phyloP scores from a whole-genome alignment of 2,797 vertebrate species.

The Coracias cyanogaster region DNA sequence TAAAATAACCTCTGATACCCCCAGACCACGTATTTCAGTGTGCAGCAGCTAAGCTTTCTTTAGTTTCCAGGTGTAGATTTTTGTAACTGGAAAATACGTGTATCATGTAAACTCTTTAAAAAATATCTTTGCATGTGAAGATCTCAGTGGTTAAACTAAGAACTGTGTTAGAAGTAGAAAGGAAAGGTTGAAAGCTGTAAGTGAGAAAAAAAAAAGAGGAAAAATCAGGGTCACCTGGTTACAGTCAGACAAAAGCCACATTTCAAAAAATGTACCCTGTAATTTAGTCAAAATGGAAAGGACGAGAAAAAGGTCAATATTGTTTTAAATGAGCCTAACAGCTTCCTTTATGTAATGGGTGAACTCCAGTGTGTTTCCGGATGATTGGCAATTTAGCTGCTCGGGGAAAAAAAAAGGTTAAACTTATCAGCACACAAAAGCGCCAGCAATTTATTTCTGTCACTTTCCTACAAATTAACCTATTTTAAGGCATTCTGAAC shows the following conservation, averaged over 20 bases:
- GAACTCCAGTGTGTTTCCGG: constrained; percentile 44
- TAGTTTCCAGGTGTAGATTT: neutral
- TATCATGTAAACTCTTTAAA: neutral
- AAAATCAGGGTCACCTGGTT: constrained; percentile 47
- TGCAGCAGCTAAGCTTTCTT: neutral
- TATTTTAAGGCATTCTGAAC: constrained; percentile 43
- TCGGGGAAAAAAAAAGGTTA: constrained; percentile 24
- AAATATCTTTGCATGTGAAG: neutral
- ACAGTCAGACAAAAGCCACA: constrained; percentile 15
- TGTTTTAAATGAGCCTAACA: constrained; percentile 68
- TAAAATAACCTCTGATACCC: neutral
- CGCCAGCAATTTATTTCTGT: constrained; percentile 45
- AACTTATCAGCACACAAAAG: constrained; percentile 59
- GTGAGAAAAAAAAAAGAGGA: neutral
- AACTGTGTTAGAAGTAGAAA: constrained; percentile 1
- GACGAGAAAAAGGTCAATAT: constrained; percentile 59
- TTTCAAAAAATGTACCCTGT: constrained; percentile 45
- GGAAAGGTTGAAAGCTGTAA: neutral
- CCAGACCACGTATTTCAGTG: neutral
- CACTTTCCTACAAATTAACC: constrained; percentile 64
- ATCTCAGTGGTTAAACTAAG: neutral
- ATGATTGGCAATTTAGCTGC: constrained; percentile 64
- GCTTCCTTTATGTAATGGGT: constrained; percentile 63
- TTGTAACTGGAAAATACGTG: neutral
- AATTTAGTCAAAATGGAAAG: constrained; percentile 63